These are phyloP conservation scores for Rana temporaria DNA, from an alignment of 2,113 vertebrate genomes.

Conservation along the genomic window DNA sequence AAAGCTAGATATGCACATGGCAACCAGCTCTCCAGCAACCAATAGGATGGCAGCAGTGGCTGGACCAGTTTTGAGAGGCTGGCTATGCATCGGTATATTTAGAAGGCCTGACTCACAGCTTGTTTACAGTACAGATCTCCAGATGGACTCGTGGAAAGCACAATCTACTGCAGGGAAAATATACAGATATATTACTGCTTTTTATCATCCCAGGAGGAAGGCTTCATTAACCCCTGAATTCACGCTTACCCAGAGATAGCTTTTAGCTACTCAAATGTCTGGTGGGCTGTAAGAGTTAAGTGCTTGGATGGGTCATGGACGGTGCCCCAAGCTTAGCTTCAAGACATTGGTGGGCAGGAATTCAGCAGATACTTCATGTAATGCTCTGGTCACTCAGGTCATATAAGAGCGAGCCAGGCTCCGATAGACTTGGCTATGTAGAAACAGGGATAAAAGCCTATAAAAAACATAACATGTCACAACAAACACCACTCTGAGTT, in stretches of 20 bases:
- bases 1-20: conserved; percentile 40
- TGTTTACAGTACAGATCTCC: conserved; percentile 59
- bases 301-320: background rate
- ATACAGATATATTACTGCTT: conserved; percentile 56
- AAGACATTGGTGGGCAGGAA: background rate
- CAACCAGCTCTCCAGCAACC: conserved; percentile 36
- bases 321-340: background rate
- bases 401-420: background rate
- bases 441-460: background rate
- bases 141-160: conserved; percentile 59
- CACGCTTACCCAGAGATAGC: background rate
- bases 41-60: conserved; percentile 43
- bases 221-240: conserved; percentile 28
- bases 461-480: background rate
- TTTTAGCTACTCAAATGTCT: background rate
- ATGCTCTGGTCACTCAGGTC: no score
- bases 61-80: conserved; percentile 50
- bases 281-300: background rate
- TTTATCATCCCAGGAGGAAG: conserved; percentile 44
- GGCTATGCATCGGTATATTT: conserved; percentile 51
- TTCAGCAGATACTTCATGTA: background rate
- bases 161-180: conserved; percentile 54
- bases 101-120: conserved; percentile 58
- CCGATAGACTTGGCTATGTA: background rate
- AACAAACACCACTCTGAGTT: background rate